Conservation (phyloP, 2,797 vertebrate species). For the Acanthopagrus latus region DNA sequence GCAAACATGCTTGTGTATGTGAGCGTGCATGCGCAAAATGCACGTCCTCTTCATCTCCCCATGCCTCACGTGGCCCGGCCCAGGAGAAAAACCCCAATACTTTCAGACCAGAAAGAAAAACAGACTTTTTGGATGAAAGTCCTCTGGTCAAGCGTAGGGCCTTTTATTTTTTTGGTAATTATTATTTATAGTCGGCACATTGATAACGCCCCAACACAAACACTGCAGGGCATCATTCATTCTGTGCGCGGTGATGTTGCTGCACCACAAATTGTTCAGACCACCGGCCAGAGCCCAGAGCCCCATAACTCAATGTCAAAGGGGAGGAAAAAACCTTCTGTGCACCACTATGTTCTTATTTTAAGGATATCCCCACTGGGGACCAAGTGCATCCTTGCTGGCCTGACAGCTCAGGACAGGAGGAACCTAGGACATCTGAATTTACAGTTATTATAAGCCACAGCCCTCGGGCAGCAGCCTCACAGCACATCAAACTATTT, state of each 20-base stretch:
- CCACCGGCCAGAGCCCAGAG: constrained; percentile 87
- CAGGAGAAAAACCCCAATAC: constrained; percentile 79
- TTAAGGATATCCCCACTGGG: constrained; percentile 80
- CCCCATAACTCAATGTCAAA: constrained; percentile 88
- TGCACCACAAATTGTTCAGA: constrained; percentile 88
- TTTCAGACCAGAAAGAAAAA: constrained; percentile 85
- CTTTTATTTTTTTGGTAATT: constrained; percentile 85
- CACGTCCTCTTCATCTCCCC: constrained; percentile 64
- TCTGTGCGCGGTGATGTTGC: constrained; percentile 84
- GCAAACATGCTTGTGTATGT: constrained; percentile 20
- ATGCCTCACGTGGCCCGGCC: constrained; percentile 76
- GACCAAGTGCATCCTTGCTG: constrained; percentile 79
- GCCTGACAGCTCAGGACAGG: constrained; percentile 73
- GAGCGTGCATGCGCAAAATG: constrained; percentile 39
- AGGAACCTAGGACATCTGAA: constrained; percentile 79
- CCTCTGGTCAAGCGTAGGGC: constrained; percentile 84
- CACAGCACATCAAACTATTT: constrained; percentile 79
- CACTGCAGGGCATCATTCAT: constrained; percentile 87
- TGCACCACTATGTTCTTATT: constrained; percentile 79
- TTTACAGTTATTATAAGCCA: constrained; percentile 83
- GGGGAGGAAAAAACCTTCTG: constrained; percentile 73
- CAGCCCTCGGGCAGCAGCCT: constrained; percentile 74
- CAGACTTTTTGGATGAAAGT: constrained; percentile 83
- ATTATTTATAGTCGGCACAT: constrained; percentile 89
- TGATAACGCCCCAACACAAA: constrained; percentile 91